These are phyloP conservation scores for Balanococcus diminutus DNA, from an alignment of 2,888 invertebrate species.

Conservation along the genomic window DNA sequence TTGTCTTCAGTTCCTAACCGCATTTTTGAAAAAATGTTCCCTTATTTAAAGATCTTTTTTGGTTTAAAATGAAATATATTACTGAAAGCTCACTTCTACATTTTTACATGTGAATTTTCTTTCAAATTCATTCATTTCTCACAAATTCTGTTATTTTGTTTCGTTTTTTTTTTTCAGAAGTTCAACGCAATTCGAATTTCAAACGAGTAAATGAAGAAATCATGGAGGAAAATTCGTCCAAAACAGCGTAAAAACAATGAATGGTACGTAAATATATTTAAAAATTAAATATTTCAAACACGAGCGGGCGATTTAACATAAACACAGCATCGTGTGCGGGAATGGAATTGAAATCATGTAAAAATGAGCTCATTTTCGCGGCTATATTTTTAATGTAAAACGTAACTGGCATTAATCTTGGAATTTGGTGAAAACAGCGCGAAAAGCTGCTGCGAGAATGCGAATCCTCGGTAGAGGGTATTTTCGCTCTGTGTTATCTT, in stretches of 20 bases:
- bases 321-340: constrained; percentile 8
- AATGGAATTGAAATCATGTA: constrained; percentile 35
- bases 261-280: neutral
- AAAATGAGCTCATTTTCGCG: constrained; percentile 37
- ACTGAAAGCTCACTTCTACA: no score
- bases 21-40: no score
- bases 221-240: neutral
- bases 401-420: constrained; percentile 36
- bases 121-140: no score
- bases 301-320: constrained; percentile 1
- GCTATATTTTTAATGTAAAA: constrained; percentile 38
- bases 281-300: constrained; percentile 35
- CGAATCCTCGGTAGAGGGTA: neutral
- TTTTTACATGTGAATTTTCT: no score
- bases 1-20: no score
- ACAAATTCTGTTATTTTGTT: no score
- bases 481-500: constrained; percentile 28
- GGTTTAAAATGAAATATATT: no score
- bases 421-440: neutral
- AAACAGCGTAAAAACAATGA: neutral
- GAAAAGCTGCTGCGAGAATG: neutral
- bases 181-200: no score
- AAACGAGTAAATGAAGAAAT: no score
- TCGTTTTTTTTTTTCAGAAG: no score
- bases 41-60: no score